phyloP scores from a whole-genome alignment of 2,797 vertebrate species.

The Picus viridis region DNA sequence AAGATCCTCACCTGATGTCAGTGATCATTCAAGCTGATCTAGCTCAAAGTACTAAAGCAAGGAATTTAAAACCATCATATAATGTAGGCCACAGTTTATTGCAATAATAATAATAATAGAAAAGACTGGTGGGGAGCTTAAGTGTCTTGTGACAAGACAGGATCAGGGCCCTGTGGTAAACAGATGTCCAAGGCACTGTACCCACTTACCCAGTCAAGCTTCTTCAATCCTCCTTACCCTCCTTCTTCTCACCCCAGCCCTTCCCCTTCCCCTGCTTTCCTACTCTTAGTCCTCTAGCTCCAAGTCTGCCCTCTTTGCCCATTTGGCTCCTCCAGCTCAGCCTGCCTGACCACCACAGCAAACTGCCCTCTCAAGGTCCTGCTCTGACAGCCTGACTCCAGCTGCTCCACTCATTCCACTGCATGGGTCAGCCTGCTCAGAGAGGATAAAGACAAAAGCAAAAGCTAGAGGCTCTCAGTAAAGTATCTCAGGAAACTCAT shows the following conservation, averaged over 20 bases:
- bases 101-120: background rate
- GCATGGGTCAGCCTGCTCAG: background rate
- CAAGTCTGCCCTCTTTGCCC: background rate
- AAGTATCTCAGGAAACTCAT: background rate
- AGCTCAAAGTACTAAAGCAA: background rate
- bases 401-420: background rate
- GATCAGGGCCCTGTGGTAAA: background rate
- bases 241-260: background rate
- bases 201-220: background rate
- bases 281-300: background rate
- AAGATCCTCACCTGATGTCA: background rate
- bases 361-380: background rate
- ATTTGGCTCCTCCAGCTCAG: background rate
- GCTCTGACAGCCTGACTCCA: background rate
- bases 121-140: background rate
- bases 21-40: background rate
- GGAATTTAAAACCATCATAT: background rate
- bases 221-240: background rate
- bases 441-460: background rate
- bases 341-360: background rate
- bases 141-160: background rate
- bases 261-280: background rate
- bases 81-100: fast-evolving
- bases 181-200: background rate
- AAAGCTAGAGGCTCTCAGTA: background rate